phyloP scores from a whole-genome alignment of 1,140 invertebrate species.

The Idris sp. region DNA sequence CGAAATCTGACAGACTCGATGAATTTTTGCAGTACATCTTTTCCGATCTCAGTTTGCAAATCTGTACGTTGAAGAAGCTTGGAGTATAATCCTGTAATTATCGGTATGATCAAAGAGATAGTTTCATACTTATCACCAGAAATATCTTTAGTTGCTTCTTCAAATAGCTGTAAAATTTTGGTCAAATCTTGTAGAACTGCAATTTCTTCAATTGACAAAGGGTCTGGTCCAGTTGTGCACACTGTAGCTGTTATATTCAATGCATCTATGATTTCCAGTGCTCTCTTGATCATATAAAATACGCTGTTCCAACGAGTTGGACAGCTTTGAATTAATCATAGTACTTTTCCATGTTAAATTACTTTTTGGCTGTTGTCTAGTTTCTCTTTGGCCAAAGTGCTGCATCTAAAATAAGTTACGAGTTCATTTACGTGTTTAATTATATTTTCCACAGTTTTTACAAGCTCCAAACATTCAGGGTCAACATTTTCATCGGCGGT shows the following conservation, averaged over 20 bases:
- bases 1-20: neutral
- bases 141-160: constrained; percentile 21
- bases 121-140: constrained; percentile 16
- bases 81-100: constrained; percentile 14
- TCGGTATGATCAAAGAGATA: constrained; percentile 6
- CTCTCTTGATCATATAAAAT: constrained; percentile 69
- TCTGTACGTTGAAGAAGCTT: neutral
- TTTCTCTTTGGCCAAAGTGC: constrained; percentile 50
- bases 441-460: neutral
- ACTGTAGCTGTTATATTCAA: constrained; percentile 1
- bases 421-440: constrained; percentile 64
- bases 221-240: constrained; percentile 1
- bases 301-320: constrained; percentile 69
- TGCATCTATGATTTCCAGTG: constrained; percentile 38
- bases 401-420: constrained; percentile 64
- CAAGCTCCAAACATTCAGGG: no score
- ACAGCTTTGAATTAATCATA: constrained; percentile 61
- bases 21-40: neutral
- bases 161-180: constrained; percentile 6
- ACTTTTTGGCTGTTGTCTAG: constrained; percentile 13
- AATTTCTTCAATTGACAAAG: constrained; percentile 3
- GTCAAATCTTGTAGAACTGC: constrained; percentile 8
- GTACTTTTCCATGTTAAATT: constrained; percentile 20
- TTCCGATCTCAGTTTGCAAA: neutral
- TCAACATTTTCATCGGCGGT: constrained; percentile 11